Percentiles rank a stretch among this genome's conserved stretches.
Conservation (phyloP, 2,797 vertebrate genomes). For the Morelia viridis region DNA sequence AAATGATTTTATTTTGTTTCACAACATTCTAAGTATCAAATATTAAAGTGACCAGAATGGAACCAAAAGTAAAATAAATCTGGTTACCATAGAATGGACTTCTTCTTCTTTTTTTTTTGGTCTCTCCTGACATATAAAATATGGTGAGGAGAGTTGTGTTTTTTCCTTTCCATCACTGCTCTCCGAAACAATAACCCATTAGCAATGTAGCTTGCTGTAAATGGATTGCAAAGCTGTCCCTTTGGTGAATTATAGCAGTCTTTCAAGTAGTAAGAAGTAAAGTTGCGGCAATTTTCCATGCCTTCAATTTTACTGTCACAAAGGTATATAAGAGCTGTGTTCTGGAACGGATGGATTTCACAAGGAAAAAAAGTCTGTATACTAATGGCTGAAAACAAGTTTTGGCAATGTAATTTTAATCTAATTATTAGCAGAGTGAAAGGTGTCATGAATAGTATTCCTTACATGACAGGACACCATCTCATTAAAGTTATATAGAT, state of each 20-base stretch:
- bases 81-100: constrained; percentile 64
- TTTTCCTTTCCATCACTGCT: constrained; percentile 54
- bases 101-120: constrained; percentile 31
- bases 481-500: constrained; percentile 51
- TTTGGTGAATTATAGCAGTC: constrained; percentile 62
- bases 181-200: constrained; percentile 61
- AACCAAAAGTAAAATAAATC: constrained; percentile 54
- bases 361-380: constrained; percentile 56
- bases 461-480: constrained; percentile 46
- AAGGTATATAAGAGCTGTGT: constrained; percentile 60
- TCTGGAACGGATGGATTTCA: constrained; percentile 66
- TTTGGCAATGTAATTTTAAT: constrained; percentile 63
- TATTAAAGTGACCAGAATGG: constrained; percentile 23
- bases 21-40: constrained; percentile 26
- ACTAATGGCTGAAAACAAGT: constrained; percentile 62
- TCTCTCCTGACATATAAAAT: constrained; percentile 57
- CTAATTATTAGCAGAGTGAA: constrained; percentile 66
- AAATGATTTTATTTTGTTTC: constrained; percentile 21
- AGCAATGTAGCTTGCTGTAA: constrained; percentile 58
- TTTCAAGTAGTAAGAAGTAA: constrained; percentile 66
- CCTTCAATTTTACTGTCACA: constrained; percentile 73
- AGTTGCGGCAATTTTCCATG: constrained; percentile 64
- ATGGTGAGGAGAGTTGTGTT: constrained; percentile 53
- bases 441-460: constrained; percentile 52
- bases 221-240: constrained; percentile 53